phyloP scores from a whole-genome alignment of 37 sponge, comb jelly and placozoan species.

The Agelas oroides region DNA sequence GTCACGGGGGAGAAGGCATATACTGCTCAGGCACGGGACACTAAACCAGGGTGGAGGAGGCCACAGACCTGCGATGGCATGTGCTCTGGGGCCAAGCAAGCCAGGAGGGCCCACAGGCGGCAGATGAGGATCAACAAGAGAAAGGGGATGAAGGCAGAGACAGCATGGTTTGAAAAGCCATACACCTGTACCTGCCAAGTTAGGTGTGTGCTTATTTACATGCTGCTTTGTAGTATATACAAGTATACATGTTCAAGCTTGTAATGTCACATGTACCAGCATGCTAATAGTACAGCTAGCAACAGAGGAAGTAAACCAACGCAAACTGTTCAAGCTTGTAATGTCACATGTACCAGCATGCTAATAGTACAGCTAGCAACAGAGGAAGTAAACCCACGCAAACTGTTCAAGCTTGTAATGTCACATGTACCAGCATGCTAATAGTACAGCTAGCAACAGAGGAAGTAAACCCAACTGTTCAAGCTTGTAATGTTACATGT shows the following conservation, averaged over 20 bases:
- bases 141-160: slow-evolving; percentile 32
- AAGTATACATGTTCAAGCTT: neutral
- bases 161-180: slow-evolving; percentile 66
- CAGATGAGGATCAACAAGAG: slow-evolving; percentile 68
- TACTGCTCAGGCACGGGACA: neutral
- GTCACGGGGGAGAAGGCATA: neutral
- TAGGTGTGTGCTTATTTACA: slow-evolving; percentile 38
- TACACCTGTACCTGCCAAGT: slow-evolving; percentile 81
- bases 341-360: no score
- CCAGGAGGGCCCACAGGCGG: slow-evolving; percentile 60
- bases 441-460: no score
- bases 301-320: no score
- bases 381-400: no score
- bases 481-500: no score
- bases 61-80: slow-evolving; percentile 74
- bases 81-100: slow-evolving; percentile 72
- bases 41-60: slow-evolving; percentile 26
- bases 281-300: no score
- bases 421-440: no score
- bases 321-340: no score
- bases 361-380: no score
- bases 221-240: neutral
- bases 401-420: no score
- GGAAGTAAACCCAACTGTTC: no score
- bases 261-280: no score